Evolutionary conservation across 1,140 invertebrate genomes (phyloP), one percentile per base, ranked within the genome.

Genomic region (Luehdorfia chinensis): DNA sequence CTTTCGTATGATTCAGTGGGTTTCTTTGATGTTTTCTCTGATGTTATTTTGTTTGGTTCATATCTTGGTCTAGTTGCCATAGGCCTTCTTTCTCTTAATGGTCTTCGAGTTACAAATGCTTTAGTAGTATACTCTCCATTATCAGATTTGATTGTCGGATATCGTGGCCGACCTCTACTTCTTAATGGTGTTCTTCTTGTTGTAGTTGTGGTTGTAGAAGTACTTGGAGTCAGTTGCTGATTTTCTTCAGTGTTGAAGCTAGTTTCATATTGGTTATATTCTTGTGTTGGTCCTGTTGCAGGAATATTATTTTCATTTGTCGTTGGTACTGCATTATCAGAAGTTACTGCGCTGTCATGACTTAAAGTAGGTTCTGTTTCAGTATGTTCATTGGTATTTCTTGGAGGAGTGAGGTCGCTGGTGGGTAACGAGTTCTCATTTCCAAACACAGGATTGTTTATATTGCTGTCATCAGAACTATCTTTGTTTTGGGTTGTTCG

Each of bases 1-100:
- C 61, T 70, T 65, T 85, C 81, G n/a, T 30, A 59, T 7, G 68
- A 67, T 9, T 68, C 87, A 57, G 49, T 59, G 47, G 75, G 75
- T 76, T 67, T 87, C 27, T 47, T 72, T 3, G 69, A 73, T 11
- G 78, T 52, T 15, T 87, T 87, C 52, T 90, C 87, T 0, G 88
- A 87, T 5, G 89, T 86, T 11, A 85, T 79, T 50, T 68, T 72
- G 15, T 79, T 75, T 34, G 76, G 61, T 67, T 88, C 87, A 50
- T 83, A 85, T 66, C 64, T 70, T 19, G 67, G 51, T 62, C 79
- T 74, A 8, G 53, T 37, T 14, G 78, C 67, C 21, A 78, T 41
- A 16, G 87, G 88, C 49, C 80, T 76, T 18, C 87, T 75, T 66
- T 87, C 85, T 64, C 83, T 71, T 7, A 84, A 54, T 36, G 88